Conservation (phyloP, 2,888 invertebrate genomes). For the Onchidella celtica region DNA sequence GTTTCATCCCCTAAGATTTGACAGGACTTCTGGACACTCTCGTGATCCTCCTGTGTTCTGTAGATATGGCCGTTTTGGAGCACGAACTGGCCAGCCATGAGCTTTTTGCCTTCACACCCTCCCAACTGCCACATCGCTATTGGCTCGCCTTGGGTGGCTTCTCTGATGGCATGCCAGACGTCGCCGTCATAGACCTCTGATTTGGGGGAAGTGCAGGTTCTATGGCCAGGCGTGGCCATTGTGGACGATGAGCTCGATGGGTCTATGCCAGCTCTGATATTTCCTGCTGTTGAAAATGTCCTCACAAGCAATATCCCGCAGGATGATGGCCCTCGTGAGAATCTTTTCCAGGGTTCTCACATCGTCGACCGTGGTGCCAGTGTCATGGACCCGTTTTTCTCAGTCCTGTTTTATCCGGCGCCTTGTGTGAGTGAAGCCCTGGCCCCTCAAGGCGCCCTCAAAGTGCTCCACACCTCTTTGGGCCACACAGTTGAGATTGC, state of each 20-base stretch:
- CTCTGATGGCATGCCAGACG: neutral
- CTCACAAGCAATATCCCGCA: constrained; percentile 10
- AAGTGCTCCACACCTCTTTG: neutral
- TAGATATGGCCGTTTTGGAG: neutral
- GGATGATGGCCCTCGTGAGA: constrained; percentile 3
- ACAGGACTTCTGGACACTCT: neutral
- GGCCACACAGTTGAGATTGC: constrained; percentile 6
- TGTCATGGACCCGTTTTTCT: neutral
- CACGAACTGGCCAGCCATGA: neutral
- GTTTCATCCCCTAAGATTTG: neutral
- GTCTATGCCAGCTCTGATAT: neutral
- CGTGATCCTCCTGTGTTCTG: neutral
- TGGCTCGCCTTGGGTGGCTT: constrained; percentile 4
- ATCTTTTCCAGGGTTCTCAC: constrained; percentile 1
- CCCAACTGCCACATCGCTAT: neutral
- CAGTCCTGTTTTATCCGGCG: neutral
- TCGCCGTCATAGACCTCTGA: neutral
- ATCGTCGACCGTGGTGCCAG: constrained; percentile 3
- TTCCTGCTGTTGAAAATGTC: neutral
- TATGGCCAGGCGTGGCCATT: constrained; percentile 7
- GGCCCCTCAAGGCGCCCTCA: constrained; percentile 7
- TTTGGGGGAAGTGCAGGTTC: neutral
- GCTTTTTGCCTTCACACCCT: neutral
- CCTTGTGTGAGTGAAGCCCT: neutral
- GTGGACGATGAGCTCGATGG: constrained; percentile 11